A percentile compares a stretch with the other conserved stretches of the same genome.
Conservation (phyloP, 2,888 invertebrate genomes). For the Leucoma salicis region DNA sequence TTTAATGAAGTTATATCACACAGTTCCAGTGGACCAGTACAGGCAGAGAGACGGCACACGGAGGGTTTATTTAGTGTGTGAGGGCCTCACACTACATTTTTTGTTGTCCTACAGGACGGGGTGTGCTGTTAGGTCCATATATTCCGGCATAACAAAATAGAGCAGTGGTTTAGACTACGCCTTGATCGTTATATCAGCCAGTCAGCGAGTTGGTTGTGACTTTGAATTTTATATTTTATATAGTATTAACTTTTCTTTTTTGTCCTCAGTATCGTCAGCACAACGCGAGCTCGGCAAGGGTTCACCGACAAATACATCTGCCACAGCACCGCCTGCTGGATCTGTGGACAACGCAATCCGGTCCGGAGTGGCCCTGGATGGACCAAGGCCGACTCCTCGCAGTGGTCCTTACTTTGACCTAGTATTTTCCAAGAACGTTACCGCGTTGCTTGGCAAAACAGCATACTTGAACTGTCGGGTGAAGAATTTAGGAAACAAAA, state of each 20-base stretch:
- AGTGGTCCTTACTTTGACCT: conserved; percentile 90
- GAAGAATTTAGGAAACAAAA: conserved; percentile 94
- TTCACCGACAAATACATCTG: conserved; percentile 59
- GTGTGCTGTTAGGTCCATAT: no score
- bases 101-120: no score
- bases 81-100: no score
- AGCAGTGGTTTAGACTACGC: no score
- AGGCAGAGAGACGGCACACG: no score
- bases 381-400: conserved; percentile 74
- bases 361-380: conserved; percentile 57
- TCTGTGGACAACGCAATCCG: conserved; percentile 80
- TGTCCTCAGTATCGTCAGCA: conserved; percentile 69
- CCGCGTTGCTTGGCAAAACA: conserved; percentile 93
- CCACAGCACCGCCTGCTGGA: conserved; percentile 76
- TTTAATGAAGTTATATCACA: no score
- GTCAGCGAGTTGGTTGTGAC: no score
- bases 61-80: no score
- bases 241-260: conserved; percentile 18
- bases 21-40: no score
- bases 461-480: conserved; percentile 95
- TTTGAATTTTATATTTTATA: no score
- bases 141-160: no score
- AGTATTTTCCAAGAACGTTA: conserved; percentile 87
- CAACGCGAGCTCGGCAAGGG: conserved; percentile 73
- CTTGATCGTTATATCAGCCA: no score